Evolutionary conservation across 2,113 vertebrate genomes (phyloP).

Genomic region (Elephantulus edwardii): DNA sequence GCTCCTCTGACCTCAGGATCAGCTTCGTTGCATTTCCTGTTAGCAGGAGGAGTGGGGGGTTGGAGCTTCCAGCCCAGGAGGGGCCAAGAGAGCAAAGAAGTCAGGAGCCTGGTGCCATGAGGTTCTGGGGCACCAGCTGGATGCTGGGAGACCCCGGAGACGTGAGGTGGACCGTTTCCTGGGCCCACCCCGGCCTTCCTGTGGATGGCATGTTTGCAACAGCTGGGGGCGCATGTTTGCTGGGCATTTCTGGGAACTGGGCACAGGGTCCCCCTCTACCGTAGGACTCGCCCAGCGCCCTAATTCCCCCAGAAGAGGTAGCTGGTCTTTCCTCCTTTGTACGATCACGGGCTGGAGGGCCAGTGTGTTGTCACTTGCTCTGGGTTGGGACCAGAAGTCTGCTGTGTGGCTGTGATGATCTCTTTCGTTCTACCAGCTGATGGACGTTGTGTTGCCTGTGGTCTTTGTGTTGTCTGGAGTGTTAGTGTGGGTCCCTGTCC

Average conservation of each 20-base stretch:
- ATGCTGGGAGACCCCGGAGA: accelerated
- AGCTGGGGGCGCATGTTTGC: no score
- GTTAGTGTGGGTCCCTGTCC: neutral
- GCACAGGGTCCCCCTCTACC: no score
- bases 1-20: conserved; percentile 79
- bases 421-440: no score
- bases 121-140: neutral
- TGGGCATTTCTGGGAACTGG: neutral
- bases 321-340: neutral
- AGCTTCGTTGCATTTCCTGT: conserved; percentile 41
- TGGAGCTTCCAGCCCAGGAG: neutral
- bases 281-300: neutral
- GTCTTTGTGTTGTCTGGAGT: accelerated
- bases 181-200: no score
- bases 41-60: neutral
- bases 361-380: no score
- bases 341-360: accelerated
- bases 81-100: conserved; percentile 25
- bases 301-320: accelerated
- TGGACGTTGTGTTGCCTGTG: accelerated
- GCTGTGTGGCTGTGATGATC: neutral
- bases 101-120: no score
- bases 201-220: no score
- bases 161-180: no score
- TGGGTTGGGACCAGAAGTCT: accelerated